A percentile compares a stretch with the other conserved stretches of the same genome.
These are phyloP conservation scores for Cygnus atratus DNA, from an alignment of 2,113 vertebrate species.

Conservation along the genomic window DNA sequence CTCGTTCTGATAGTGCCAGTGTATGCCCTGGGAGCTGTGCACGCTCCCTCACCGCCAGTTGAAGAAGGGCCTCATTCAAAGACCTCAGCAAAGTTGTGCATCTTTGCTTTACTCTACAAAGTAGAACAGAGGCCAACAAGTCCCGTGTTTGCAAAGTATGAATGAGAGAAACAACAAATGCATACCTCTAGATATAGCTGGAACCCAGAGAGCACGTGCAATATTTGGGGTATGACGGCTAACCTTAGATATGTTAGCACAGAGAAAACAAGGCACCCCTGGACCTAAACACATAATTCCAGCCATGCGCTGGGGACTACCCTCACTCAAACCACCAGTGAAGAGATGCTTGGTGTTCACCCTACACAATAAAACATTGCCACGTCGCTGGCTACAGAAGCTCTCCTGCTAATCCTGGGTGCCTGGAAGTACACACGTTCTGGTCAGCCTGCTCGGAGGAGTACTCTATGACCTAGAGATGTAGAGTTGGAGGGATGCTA, in stretches of 20 bases:
- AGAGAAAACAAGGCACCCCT: neutral
- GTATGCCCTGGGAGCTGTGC: neutral
- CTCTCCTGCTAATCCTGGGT: neutral
- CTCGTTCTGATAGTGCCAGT: neutral
- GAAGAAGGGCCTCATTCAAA: neutral
- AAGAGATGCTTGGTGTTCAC: neutral
- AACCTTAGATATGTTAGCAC: accelerated
- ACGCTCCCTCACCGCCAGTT: neutral
- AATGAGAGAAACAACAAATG: neutral
- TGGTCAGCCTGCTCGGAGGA: neutral
- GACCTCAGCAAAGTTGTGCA: neutral
- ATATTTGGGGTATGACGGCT: neutral
- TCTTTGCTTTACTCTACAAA: neutral
- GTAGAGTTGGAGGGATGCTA: neutral
- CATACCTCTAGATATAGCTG: accelerated
- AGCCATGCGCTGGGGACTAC: neutral
- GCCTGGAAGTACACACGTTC: accelerated
- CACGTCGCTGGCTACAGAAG: neutral
- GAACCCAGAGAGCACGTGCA: neutral
- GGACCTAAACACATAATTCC: neutral
- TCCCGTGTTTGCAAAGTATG: neutral
- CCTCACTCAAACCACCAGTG: no score
- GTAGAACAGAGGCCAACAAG: neutral
- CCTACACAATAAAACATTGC: neutral
- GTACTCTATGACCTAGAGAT: accelerated